Percentiles rank a stretch among this genome's conserved stretches.
Conservation (phyloP, 92 coral and sea anemone species). For the Scolanthus callimorphus region DNA sequence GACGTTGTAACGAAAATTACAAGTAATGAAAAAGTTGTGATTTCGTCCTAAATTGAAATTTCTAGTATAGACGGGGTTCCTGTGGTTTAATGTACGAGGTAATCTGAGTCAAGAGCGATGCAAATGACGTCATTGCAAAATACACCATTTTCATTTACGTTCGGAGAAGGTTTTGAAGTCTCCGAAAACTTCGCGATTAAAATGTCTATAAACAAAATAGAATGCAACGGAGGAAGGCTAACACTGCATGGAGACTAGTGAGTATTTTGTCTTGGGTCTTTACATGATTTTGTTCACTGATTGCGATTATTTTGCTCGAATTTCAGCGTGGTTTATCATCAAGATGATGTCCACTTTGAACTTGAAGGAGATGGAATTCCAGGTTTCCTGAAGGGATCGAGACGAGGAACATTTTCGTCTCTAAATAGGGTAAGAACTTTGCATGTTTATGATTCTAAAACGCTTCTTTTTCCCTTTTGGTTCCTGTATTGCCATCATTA, state of each 20-base stretch:
- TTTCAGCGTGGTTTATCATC: constrained; percentile 85
- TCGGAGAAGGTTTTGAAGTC: neutral
- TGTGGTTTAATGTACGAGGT: neutral
- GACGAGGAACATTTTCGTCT: constrained; percentile 80
- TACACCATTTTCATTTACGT: neutral
- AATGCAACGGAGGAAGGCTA: constrained; percentile 76
- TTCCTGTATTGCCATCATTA: too few relatives aligned
- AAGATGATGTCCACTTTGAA: constrained; percentile 95
- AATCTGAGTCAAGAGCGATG: neutral
- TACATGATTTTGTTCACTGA: too few relatives aligned
- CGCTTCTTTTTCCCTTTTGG: too few relatives aligned
- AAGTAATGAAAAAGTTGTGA: too few relatives aligned
- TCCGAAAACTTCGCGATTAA: constrained; percentile 1
- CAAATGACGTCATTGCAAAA: constrained; percentile 66
- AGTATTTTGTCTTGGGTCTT: too few relatives aligned
- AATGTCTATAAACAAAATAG: constrained; percentile 92
- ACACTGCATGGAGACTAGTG: constrained; percentile 92
- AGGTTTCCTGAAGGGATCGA: constrained; percentile 76
- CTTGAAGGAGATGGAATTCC: constrained; percentile 89
- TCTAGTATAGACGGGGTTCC: neutral
- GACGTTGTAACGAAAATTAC: too few relatives aligned
- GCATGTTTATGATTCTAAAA: too few relatives aligned
- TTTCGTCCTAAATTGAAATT: too few relatives aligned
- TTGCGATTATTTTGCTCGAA: neutral
- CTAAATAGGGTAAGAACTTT: constrained; percentile 67